A percentile compares a stretch with the other conserved stretches of the same genome.
These are phyloP conservation scores for Trissoscelio sp. DNA, from an alignment of 2,888 invertebrate genomes.

Conservation along the genomic window DNA sequence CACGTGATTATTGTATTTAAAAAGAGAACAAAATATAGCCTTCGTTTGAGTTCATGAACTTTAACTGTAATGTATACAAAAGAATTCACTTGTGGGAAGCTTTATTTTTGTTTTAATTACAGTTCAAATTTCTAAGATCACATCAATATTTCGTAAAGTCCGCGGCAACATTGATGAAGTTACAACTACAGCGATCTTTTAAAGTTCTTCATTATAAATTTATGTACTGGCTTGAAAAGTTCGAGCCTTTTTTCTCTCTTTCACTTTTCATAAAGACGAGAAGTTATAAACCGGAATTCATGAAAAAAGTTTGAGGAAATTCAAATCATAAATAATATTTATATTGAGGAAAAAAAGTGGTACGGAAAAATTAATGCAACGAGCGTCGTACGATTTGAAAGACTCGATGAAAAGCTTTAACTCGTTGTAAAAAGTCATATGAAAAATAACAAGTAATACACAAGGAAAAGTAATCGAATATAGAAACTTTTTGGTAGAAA, in stretches of 20 bases:
- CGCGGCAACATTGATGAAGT: slow-evolving; percentile 33
- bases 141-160: slow-evolving; percentile 9
- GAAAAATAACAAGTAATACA: slow-evolving; percentile 1
- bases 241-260: not conserved
- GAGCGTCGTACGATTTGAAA: slow-evolving; percentile 18
- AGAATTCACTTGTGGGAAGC: not conserved
- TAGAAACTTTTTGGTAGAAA: not conserved
- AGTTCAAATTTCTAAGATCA: not conserved
- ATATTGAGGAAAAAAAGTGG: slow-evolving; percentile 24
- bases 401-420: slow-evolving; percentile 24
- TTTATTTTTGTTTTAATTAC: not conserved
- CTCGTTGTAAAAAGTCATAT: slow-evolving; percentile 12
- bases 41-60: too few species aligned
- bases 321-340: slow-evolving; percentile 42
- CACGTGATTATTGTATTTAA: not conserved
- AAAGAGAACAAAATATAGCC: not conserved
- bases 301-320: slow-evolving; percentile 50
- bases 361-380: slow-evolving; percentile 30
- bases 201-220: slow-evolving; percentile 47
- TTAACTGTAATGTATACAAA: too few species aligned
- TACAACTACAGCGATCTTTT: slow-evolving; percentile 11
- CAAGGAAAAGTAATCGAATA: not conserved
- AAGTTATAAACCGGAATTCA: slow-evolving; percentile 44
- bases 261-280: slow-evolving; percentile 16
- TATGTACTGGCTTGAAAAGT: slow-evolving; percentile 27